A percentile compares a stretch with the other conserved stretches of the same genome.
Conservation (phyloP, 30 jellyfish, hydroid and myxozoan species). For the Rhopilema esculentum region DNA sequence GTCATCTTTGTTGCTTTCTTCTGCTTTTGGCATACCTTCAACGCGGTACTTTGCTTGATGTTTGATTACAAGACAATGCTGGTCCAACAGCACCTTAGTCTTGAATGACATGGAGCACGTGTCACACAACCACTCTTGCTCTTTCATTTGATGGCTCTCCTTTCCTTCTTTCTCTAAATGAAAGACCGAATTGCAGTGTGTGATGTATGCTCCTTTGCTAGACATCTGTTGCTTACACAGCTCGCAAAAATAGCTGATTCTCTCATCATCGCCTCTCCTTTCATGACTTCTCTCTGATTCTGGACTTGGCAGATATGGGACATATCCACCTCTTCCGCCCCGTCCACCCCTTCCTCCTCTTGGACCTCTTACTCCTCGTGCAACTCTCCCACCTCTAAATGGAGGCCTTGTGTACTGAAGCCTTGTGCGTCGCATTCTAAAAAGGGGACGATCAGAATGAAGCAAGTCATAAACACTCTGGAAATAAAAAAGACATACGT, state of each 20-base stretch:
- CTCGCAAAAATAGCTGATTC: constrained; percentile 83
- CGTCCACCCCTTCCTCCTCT: constrained; percentile 14
- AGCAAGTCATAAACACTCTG: neutral
- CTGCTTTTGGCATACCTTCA: constrained; percentile 68
- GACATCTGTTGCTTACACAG: constrained; percentile 85
- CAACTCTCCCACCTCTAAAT: constrained; percentile 7
- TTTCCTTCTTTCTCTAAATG: constrained; percentile 80
- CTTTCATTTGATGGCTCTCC: constrained; percentile 22
- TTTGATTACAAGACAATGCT: constrained; percentile 79
- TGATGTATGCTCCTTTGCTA: constrained; percentile 41
- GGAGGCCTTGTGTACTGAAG: constrained; percentile 39
- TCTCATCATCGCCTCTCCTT: constrained; percentile 16
- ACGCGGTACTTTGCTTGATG: constrained; percentile 88
- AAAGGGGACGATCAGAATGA: no score
- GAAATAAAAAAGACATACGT: no score
- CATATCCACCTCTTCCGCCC: constrained; percentile 54
- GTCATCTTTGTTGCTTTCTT: neutral
- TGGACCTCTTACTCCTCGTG: neutral
- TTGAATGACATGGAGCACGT: constrained; percentile 80
- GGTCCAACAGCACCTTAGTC: constrained; percentile 71
- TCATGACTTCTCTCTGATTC: constrained; percentile 45
- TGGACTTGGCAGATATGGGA: constrained; percentile 38
- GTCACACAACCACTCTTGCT: constrained; percentile 73
- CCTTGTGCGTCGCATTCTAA: constrained; percentile 54
- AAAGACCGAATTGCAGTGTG: constrained; percentile 82